Conservation (phyloP, 2,797 vertebrate genomes). For the Diceros bicornis region DNA sequence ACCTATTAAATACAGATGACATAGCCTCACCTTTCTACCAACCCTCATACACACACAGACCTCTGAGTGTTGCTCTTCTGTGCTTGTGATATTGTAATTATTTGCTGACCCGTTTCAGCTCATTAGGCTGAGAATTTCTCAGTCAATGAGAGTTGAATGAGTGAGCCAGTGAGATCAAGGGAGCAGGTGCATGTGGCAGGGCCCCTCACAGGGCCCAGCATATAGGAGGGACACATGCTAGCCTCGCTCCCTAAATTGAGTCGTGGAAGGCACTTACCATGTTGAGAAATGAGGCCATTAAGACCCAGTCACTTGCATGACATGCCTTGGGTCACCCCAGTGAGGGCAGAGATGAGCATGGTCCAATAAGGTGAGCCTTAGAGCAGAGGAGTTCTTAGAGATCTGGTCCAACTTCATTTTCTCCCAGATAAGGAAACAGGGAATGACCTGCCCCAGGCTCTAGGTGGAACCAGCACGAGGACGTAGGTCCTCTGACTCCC, state of each 20-base stretch:
- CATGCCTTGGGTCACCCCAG: background rate
- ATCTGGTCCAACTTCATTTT: background rate
- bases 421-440: background rate
- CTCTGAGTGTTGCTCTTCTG: background rate
- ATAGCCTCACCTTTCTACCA: background rate
- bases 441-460: background rate
- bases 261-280: background rate
- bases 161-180: background rate
- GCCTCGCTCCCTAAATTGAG: background rate
- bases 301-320: background rate
- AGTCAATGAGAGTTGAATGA: background rate
- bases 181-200: background rate
- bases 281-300: background rate
- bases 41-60: accelerated
- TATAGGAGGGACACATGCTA: background rate
- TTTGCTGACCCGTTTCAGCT: background rate
- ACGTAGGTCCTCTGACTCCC: background rate
- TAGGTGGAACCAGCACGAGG: background rate
- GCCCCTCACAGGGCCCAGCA: background rate
- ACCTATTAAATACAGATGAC: background rate
- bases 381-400: background rate
- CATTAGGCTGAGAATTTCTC: background rate
- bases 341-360: background rate
- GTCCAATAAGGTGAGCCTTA: background rate
- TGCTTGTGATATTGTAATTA: background rate